phyloP scores from a whole-genome alignment of 2,888 invertebrate species.

The Conus canariensis region DNA sequence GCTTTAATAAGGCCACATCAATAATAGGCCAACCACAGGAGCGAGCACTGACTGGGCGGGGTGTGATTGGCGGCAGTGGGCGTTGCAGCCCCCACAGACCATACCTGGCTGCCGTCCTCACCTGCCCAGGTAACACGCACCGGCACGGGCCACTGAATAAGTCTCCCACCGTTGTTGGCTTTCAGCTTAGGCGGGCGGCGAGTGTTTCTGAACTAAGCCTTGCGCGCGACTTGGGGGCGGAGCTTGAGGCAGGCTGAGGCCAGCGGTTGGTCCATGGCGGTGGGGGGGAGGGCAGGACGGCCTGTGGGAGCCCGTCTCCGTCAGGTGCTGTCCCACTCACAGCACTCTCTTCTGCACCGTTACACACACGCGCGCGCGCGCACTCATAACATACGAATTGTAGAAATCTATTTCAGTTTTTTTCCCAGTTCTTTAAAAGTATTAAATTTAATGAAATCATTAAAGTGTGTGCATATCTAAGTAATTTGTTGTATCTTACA shows the following conservation, averaged over 20 bases:
- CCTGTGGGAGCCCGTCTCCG: too few relatives aligned
- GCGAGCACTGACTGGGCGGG: conserved; percentile 5
- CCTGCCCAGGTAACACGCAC: background rate
- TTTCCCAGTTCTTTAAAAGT: too few relatives aligned
- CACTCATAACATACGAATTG: too few relatives aligned
- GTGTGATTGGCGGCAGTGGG: conserved; percentile 43
- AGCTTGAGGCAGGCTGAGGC: background rate
- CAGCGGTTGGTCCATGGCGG: background rate
- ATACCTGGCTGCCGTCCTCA: background rate
- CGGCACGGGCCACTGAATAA: background rate
- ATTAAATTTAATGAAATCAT: too few relatives aligned
- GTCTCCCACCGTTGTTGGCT: background rate
- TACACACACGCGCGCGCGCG: too few relatives aligned
- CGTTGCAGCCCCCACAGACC: background rate
- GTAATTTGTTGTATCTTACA: too few relatives aligned
- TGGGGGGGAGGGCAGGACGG: background rate
- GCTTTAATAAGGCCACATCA: conserved; percentile 40
- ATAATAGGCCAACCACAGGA: conserved; percentile 43
- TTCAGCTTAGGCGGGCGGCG: background rate
- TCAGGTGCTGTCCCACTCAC: too few relatives aligned
- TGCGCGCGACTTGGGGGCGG: background rate
- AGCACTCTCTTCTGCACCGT: too few relatives aligned
- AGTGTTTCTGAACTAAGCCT: background rate
- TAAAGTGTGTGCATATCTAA: too few relatives aligned
- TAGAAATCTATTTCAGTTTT: too few relatives aligned